Evolutionary conservation across 1,140 invertebrate genomes (phyloP).

Genomic region (Neodiprion lecontei): DNA sequence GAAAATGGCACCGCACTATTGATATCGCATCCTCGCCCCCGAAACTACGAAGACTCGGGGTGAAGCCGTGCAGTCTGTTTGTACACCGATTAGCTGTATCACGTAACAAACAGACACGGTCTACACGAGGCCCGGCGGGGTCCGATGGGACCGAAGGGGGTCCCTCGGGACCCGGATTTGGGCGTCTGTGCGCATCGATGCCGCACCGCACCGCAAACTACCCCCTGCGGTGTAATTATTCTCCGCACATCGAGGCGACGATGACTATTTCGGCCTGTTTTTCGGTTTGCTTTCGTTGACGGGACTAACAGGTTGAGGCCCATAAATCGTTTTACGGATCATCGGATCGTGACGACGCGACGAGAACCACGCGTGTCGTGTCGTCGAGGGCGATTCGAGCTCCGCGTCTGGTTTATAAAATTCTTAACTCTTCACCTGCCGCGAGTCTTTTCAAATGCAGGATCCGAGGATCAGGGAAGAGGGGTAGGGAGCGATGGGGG

Average conservation of each 20-base stretch:
- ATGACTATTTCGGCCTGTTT: background rate
- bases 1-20: too few species aligned
- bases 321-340: conserved; percentile 43
- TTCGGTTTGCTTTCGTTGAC: background rate
- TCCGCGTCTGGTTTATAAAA: too few species aligned
- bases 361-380: background rate
- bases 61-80: background rate
- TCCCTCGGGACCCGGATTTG: background rate
- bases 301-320: conserved; percentile 43
- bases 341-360: conserved; percentile 40
- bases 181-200: conserved; percentile 16
- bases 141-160: background rate
- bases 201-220: conserved; percentile 32
- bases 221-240: conserved; percentile 49
- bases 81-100: conserved; percentile 26
- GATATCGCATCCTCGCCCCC: too few species aligned
- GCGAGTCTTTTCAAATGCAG: too few species aligned
- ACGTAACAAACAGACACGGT: conserved; percentile 50
- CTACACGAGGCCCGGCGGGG: background rate
- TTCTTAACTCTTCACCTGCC: too few species aligned
- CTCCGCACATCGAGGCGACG: conserved; percentile 20
- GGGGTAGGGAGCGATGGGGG: too few species aligned
- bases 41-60: too few species aligned
- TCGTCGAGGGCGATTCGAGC: too few species aligned
- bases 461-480: too few species aligned